Base-by-base conservation (phyloP, 2,797 vertebrate species). In the Pseudotriccus pelzelni region DNA sequence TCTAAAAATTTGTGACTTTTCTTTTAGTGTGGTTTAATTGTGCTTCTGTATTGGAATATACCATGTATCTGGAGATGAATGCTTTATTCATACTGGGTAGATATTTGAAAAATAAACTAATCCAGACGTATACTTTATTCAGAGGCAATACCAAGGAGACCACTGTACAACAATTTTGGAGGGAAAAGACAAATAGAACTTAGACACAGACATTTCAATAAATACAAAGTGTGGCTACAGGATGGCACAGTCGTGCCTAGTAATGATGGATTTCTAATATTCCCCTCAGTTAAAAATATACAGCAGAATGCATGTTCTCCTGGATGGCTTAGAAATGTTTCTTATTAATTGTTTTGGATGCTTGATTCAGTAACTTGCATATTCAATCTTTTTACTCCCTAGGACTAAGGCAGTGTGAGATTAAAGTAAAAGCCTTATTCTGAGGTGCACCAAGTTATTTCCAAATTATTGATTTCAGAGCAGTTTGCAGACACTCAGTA, bases 21-120 rank as follows among this genome's bases (percentile, higher is more conserved):
- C n/a, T 86, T 19, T 8, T 74, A 56, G 43, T 12, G 8, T 59
- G 30, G 15, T 64, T 67, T 74, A 91, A 16, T 58, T 53, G 55
- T 86, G 17, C 39, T 89, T 92, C 80, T 21, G 0, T 43, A n/a
- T 25, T 77, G 60, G 70, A 93, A 82, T 58, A 53, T 25, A 30
- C 10, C 11, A 12, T 27, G 7, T 77, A 64, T 46, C 22, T 72
- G 63, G 70, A 93, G 56, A n/a, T 70, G 46, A 68, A 69, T 69
- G 32, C 70, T 76, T 88, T 81, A 55, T 39, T 87, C 50, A 50
- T 55, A 79, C 32, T 52, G 17, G 64, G 32, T 13, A 68, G 56
- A 28, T 93, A 88, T 37, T 93, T 68, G 49, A 79, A 93, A 92
- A 46, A 93, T 92, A 67, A 92, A 56, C 34, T 39, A 34, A 77